These are phyloP conservation scores for Phoxinus dragarum DNA, from an alignment of 2,797 vertebrate species.

Conservation along the genomic window DNA sequence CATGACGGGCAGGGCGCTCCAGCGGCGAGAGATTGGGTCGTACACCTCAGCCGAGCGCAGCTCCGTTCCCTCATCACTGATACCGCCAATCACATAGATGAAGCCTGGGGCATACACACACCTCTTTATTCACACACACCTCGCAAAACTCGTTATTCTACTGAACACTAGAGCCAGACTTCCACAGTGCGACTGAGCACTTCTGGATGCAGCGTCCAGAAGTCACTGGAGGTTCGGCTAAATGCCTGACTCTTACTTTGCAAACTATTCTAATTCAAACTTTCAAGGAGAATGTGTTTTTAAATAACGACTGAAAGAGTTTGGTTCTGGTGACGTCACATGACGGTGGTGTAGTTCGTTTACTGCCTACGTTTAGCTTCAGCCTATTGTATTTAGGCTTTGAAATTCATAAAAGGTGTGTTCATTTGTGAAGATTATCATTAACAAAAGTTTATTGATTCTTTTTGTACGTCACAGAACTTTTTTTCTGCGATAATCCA, in stretches of 20 bases:
- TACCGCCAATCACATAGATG: conserved; percentile 94
- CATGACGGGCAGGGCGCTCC: conserved; percentile 93
- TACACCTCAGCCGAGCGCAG: conserved; percentile 91
- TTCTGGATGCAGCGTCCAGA: not conserved
- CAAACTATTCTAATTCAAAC: not conserved
- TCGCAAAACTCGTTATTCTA: too few species aligned
- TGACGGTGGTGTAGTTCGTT: not conserved
- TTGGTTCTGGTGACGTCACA: not conserved
- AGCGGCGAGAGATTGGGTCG: conserved; percentile 90
- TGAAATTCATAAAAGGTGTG: not conserved
- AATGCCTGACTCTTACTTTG: not conserved
- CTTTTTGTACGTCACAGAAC: not conserved
- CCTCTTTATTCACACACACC: too few species aligned
- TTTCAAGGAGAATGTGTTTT: not conserved
- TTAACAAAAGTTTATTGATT: not conserved
- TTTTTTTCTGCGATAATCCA: not conserved
- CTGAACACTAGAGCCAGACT: not conserved
- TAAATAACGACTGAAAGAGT: not conserved
- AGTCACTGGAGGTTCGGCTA: not conserved
- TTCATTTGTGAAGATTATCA: not conserved
- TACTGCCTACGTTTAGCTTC: not conserved
- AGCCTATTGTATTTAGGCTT: not conserved
- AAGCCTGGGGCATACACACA: conserved; percentile 78
- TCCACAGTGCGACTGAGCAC: not conserved
- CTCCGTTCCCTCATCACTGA: conserved; percentile 91